Evolutionary conservation across 92 coral and sea anemone genomes (phyloP).

Genomic region (Porites evermanni): DNA sequence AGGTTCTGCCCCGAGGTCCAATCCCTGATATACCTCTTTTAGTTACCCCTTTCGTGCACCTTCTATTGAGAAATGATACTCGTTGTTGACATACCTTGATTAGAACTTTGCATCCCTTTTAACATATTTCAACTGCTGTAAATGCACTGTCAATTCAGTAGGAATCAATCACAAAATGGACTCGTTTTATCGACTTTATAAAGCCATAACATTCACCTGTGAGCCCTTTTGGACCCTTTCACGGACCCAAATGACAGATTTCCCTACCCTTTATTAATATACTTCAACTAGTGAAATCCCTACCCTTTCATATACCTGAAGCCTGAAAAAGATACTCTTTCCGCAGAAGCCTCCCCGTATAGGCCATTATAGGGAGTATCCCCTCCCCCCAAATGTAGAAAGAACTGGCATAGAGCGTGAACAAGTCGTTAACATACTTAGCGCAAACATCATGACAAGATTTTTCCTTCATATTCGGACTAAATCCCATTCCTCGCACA

Average conservation of each 20-base stretch:
- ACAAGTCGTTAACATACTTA: too few relatives aligned
- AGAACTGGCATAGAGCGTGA: too few relatives aligned
- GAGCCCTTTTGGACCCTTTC: conserved; percentile 1
- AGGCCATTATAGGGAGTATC: conserved; percentile 9
- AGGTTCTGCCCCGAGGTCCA: conserved; percentile 4
- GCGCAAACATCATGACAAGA: too few relatives aligned
- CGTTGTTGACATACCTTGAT: conserved; percentile 4
- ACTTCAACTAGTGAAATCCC: too few relatives aligned
- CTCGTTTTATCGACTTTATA: conserved; percentile 1
- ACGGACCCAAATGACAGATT: too few relatives aligned
- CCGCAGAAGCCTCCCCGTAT: not conserved
- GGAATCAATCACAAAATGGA: too few relatives aligned
- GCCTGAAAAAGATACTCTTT: conserved; percentile 10
- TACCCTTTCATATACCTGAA: conserved; percentile 10
- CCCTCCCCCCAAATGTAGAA: not conserved
- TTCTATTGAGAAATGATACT: not conserved
- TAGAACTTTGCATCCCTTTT: conserved; percentile 3
- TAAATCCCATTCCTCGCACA: too few relatives aligned
- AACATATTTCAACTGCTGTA: too few relatives aligned
- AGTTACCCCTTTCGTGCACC: conserved; percentile 2
- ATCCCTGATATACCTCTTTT: not conserved
- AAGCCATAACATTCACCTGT: conserved; percentile 12
- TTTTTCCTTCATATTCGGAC: too few relatives aligned
- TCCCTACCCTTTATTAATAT: too few relatives aligned
- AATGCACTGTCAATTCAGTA: too few relatives aligned